Evolutionary conservation across 2,797 vertebrate genomes (phyloP), one percentile per base, ranked within the genome.

Genomic region (Epinephelus awoara): DNA sequence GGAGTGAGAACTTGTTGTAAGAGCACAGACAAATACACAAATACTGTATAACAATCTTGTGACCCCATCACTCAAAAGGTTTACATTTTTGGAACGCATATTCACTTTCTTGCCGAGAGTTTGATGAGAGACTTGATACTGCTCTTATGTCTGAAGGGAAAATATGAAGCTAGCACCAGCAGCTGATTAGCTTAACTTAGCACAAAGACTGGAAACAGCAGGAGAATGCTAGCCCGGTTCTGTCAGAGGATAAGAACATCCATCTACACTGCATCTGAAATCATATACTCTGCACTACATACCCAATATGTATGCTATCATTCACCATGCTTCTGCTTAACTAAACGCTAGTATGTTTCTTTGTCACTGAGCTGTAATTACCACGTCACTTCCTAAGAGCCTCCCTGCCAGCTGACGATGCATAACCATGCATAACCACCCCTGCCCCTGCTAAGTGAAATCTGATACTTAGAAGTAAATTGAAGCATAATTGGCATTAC

Each of bases 151-250:
- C 34, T 58, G 25, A 27, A 18, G 1, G 44, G 23, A 13, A 21
- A 40, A 19, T 40, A 13, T 40, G 17, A 50, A 50, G 7, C 46
- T 25, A 17, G 9, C 14, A 21, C 21, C 17, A 64, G 25, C 38
- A 23, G 75, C 25, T 59, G 2, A 5, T 67, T 46, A 64, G 40
- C 58, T 59, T 44, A 51, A 51, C 72, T 56, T 44, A 23, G 29
- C 63, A 50, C 34, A 12, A 51, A 38, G 7, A 40, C 14, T 9
- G n/a, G 9, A 40, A 25, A 10, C 10, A 1, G 6, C 11, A 3
- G 27, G 3, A 18, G 34, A 47, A 18, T 0, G 19, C 29, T 23
- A 38, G 15, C 46, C 29, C 1, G 14, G n/a, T 15, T 59, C 50
- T 17, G 2, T 38, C 27, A 18, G 5, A 46, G 6, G 15, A 67